Conservation (phyloP, 1,140 invertebrate genomes). For the Drosophila insularis region DNA sequence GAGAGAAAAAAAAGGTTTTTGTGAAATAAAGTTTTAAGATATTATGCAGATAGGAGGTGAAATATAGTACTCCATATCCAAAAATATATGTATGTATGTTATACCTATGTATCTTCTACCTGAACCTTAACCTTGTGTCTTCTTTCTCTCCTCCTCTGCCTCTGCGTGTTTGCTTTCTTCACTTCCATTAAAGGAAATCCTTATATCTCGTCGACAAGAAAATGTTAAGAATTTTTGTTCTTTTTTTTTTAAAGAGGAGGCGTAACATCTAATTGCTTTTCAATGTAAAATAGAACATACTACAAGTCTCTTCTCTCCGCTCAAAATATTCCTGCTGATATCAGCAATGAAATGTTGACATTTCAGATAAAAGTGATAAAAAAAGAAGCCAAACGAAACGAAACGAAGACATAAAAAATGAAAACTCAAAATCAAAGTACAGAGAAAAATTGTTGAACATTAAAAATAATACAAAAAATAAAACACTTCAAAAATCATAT, state of each 20-base stretch:
- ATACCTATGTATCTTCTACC: background rate
- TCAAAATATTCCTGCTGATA: background rate
- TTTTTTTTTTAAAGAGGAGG: background rate
- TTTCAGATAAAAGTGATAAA: constrained; percentile 18
- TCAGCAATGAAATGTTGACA: constrained; percentile 1
- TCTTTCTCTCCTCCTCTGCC: background rate
- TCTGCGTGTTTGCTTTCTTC: background rate
- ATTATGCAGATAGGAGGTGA: background rate
- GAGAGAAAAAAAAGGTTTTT: background rate
- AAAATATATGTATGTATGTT: too few relatives aligned
- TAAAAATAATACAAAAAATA: background rate
- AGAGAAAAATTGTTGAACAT: too few relatives aligned
- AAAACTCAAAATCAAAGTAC: constrained; percentile 11
- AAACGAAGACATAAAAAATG: background rate
- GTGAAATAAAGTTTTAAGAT: background rate
- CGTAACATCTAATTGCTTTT: constrained; percentile 70
- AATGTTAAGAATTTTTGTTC: background rate
- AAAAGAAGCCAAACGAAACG: background rate
- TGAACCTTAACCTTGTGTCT: constrained; percentile 4
- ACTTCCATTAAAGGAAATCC: constrained; percentile 4
- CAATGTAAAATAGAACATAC: constrained; percentile 48
- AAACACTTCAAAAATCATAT: background rate
- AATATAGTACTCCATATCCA: too few relatives aligned
- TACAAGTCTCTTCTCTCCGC: background rate
- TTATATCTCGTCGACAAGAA: background rate